Conservation (phyloP, 2,113 vertebrate genomes). For the Phalacrocorax brasilianus region DNA sequence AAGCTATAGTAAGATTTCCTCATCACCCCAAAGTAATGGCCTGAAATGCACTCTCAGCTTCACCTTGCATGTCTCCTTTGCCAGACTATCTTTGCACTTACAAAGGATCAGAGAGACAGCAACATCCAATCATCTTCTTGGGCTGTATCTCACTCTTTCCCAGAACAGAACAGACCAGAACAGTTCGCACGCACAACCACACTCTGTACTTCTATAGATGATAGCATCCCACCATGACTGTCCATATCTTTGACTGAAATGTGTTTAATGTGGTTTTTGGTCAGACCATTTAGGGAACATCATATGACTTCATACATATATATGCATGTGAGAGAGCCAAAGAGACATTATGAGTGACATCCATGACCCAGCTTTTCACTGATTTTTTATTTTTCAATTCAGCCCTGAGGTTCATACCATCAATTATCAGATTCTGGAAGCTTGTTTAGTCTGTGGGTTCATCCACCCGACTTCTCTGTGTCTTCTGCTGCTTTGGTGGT, state of each 20-base stretch:
- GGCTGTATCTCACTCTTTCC: background rate
- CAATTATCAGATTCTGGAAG: background rate
- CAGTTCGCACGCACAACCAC: background rate
- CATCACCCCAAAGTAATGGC: background rate
- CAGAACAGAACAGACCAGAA: background rate
- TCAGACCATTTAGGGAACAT: background rate
- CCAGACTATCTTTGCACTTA: background rate
- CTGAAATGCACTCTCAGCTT: slow-evolving; percentile 35
- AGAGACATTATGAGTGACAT: background rate
- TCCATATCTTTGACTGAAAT: background rate
- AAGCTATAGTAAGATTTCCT: background rate
- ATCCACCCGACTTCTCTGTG: background rate
- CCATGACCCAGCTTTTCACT: background rate
- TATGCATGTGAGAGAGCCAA: background rate
- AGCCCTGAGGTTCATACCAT: background rate
- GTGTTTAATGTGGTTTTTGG: background rate
- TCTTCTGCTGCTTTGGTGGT: background rate
- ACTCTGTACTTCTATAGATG: background rate
- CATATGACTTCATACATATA: background rate
- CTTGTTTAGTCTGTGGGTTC: background rate
- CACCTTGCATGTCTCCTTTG: background rate
- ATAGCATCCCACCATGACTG: background rate
- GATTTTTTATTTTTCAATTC: background rate
- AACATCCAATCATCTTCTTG: background rate
- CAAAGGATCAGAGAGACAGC: background rate